Evolutionary conservation across 2,797 vertebrate species (phyloP), one percentile per base, ranked within the genome.

Genomic region (Amblyraja radiata): DNA sequence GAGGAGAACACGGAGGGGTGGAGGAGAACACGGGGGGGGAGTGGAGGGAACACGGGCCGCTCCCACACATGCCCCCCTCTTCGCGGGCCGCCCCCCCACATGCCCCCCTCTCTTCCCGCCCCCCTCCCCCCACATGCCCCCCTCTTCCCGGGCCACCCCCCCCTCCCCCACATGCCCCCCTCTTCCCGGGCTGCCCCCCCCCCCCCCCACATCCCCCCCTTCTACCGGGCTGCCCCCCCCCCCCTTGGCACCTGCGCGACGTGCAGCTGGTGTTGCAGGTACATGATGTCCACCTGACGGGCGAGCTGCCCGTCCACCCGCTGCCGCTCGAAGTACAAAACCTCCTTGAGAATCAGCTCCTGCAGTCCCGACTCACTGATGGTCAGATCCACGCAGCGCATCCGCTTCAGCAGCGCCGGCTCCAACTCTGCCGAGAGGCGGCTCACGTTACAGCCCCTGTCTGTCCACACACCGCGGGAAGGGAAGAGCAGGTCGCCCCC

Each of bases 381-480:
- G 78, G 97, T 96, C 93, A 98, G 95, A 95, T 98, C 97, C 81
- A 97, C 94, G 63, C 98, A 95, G 36, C 94, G 95, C 13, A 98
- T 94, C 93, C 93, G 93, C 93, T 97, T 95, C 94, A 98, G 94
- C 68, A 97, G 93, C 32, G 95, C 95, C 0, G 94, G 94, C 81
- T 96, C 96, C 86, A 98, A 94, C 90, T 95, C 98, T 98, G 94
- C 23, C 58, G 36, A 92, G 93, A 93, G 71, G 39, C 80, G 54
- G 16, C 23, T 25, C 68, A 18, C 18, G 68, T 1, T 16, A 18
- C 16, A 18, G 16, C 18, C 18, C 71, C 16, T 0, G 71, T 14
- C 14, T 14, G 0, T 5, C 63, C 63, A 0, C 63, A 65, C 8
- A 65, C 63, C 39, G 39, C 39, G 39, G 39, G 39, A 2, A 39